A percentile compares a stretch with the other conserved stretches of the same genome.
phyloP scores from a whole-genome alignment of 2,888 invertebrate species.

The Campaea margaritaria region DNA sequence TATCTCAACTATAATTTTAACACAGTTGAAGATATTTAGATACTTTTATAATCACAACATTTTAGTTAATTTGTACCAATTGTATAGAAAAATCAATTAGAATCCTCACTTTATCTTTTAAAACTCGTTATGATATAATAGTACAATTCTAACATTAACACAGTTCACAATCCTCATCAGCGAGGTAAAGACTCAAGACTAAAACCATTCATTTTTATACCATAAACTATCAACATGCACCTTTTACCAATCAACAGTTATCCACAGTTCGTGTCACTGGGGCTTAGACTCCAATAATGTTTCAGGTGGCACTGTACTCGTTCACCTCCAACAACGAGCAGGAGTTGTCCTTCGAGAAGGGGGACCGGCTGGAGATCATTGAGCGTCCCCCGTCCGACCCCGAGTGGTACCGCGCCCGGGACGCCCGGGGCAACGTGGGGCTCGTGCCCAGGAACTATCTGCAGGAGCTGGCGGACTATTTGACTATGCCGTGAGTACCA shows the following conservation, averaged over 20 bases:
- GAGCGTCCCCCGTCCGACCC: slow-evolving; percentile 99
- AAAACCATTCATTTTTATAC: too few species aligned
- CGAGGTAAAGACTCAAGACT: too few species aligned
- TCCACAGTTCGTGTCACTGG: slow-evolving; percentile 7
- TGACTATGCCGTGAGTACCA: slow-evolving; percentile 72
- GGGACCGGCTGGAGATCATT: slow-evolving; percentile 97
- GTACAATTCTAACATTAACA: too few species aligned
- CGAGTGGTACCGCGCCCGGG: slow-evolving; percentile 99
- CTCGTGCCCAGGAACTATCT: slow-evolving; percentile 98
- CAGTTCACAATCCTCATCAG: too few species aligned
- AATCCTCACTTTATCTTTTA: too few species aligned
- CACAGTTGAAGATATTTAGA: too few species aligned
- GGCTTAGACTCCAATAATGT: slow-evolving; percentile 24
- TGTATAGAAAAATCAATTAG: too few species aligned
- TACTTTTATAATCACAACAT: too few species aligned
- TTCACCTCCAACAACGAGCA: slow-evolving; percentile 97
- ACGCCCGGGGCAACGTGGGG: slow-evolving; percentile 96
- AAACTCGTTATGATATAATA: too few species aligned
- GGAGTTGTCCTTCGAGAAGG: slow-evolving; percentile 98
- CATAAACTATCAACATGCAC: not conserved
- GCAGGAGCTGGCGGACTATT: slow-evolving; percentile 95
- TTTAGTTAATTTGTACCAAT: too few species aligned
- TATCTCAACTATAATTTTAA: too few species aligned
- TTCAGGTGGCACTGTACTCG: slow-evolving; percentile 94
- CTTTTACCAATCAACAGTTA: slow-evolving; percentile 7